These are phyloP conservation scores for Clavelina lepadiformis DNA, from an alignment of 23 tunicate species.

Conservation along the genomic window DNA sequence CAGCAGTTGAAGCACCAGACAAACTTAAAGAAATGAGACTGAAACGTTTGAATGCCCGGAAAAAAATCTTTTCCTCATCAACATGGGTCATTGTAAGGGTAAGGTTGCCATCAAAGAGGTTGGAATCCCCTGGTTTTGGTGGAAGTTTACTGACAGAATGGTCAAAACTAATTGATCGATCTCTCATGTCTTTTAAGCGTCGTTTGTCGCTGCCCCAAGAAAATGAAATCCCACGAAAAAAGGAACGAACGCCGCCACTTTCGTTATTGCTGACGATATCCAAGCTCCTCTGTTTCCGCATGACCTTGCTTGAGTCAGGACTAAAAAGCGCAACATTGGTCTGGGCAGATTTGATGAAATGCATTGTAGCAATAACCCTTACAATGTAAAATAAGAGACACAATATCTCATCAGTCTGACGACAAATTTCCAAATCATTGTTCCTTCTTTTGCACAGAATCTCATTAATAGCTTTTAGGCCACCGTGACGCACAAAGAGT, in stretches of 20 bases:
- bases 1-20: constrained; percentile 38
- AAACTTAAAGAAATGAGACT: constrained; percentile 27
- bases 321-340: constrained; percentile 4
- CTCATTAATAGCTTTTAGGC: constrained; percentile 43
- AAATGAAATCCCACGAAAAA: constrained; percentile 69
- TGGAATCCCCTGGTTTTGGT: not conserved
- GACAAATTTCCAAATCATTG: not conserved
- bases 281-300: not conserved
- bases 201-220: constrained; percentile 51
- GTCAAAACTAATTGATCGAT: constrained; percentile 14
- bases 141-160: not conserved
- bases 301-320: not conserved
- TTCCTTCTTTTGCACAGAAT: constrained; percentile 3
- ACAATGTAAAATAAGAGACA: not conserved
- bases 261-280: not conserved
- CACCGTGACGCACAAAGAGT: constrained; percentile 60
- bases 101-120: constrained; percentile 3
- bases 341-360: constrained; percentile 1
- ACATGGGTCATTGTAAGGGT: constrained; percentile 3
- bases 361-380: not conserved
- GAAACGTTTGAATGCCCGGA: constrained; percentile 15
- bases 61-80: constrained; percentile 31
- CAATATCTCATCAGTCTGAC: too few relatives aligned
- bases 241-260: constrained; percentile 28
- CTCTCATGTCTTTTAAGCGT: constrained; percentile 21